phyloP scores from a whole-genome alignment of 2,113 vertebrate genomes.

The Corapipo altera region DNA sequence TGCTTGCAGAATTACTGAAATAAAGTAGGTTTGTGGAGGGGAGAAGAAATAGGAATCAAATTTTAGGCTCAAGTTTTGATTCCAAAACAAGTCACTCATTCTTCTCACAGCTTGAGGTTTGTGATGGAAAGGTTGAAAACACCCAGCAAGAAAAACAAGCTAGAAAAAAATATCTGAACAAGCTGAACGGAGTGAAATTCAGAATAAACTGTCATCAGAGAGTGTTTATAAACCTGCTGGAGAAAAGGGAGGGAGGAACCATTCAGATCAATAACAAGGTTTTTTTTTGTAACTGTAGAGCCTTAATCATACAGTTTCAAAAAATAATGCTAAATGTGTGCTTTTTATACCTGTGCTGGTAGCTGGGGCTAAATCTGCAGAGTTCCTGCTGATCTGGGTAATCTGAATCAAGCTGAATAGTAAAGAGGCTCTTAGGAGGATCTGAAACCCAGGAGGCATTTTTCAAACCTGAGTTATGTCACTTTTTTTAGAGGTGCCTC shows the following conservation, averaged over 20 bases:
- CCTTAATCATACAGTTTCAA: conserved; percentile 16
- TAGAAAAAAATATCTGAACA: not conserved
- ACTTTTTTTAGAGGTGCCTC: conserved; percentile 45
- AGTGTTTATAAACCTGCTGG: not conserved
- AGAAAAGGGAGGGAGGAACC: not conserved
- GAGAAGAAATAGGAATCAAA: not conserved
- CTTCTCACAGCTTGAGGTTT: not conserved
- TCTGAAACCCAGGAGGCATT: conserved; percentile 37
- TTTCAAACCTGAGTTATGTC: conserved; percentile 59
- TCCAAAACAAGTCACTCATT: not conserved
- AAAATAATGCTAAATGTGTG: conserved; percentile 26
- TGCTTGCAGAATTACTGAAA: not conserved
- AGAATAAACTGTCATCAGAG: not conserved
- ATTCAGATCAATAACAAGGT: not conserved
- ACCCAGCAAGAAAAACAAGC: not conserved
- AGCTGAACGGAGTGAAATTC: not conserved
- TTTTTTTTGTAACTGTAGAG: not conserved
- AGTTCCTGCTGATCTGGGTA: conserved; percentile 38
- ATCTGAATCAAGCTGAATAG: conserved; percentile 47
- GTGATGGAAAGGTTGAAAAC: not conserved
- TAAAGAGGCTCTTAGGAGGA: conserved; percentile 48
- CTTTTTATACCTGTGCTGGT: conserved; percentile 28
- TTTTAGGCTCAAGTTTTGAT: not conserved
- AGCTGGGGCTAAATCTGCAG: conserved; percentile 15
- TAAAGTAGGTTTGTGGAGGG: not conserved